phyloP scores from a whole-genome alignment of 2,888 invertebrate genomes.

The Temnothorax ravouxi region DNA sequence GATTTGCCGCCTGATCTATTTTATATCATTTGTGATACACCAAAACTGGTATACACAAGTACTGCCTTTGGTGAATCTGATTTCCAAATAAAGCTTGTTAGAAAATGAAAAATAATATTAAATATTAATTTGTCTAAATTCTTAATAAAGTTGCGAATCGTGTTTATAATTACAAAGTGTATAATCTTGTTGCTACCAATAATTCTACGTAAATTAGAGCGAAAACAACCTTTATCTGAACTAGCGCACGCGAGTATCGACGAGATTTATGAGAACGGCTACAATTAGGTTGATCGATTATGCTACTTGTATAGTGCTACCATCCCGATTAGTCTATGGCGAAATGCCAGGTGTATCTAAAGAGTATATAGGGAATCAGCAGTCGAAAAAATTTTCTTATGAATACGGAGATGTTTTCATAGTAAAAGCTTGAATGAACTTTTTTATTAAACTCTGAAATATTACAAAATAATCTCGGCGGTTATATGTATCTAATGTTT shows the following conservation, averaged over 20 bases:
- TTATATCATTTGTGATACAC: background rate
- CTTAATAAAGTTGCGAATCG: constrained; percentile 22
- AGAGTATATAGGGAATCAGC: constrained; percentile 1
- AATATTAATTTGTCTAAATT: background rate
- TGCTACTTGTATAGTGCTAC: constrained; percentile 9
- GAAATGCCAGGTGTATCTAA: background rate
- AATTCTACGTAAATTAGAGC: background rate
- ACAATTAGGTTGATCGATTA: constrained; percentile 21
- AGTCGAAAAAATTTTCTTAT: background rate
- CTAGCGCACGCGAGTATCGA: background rate
- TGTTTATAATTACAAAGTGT: background rate
- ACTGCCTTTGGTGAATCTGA: background rate
- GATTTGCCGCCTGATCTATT: background rate
- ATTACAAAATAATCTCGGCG: background rate
- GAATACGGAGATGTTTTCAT: constrained; percentile 5
- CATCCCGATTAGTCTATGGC: background rate
- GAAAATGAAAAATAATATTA: background rate
- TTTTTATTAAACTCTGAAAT: background rate
- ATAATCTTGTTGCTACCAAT: background rate
- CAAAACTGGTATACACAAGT: background rate
- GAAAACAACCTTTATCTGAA: constrained; percentile 11
- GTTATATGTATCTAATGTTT: background rate
- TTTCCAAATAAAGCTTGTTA: background rate
- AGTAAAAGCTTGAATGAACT: background rate
- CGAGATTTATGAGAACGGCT: background rate